Evolutionary conservation across 2,113 vertebrate species (phyloP).

Genomic region (Larimichthys crocea): DNA sequence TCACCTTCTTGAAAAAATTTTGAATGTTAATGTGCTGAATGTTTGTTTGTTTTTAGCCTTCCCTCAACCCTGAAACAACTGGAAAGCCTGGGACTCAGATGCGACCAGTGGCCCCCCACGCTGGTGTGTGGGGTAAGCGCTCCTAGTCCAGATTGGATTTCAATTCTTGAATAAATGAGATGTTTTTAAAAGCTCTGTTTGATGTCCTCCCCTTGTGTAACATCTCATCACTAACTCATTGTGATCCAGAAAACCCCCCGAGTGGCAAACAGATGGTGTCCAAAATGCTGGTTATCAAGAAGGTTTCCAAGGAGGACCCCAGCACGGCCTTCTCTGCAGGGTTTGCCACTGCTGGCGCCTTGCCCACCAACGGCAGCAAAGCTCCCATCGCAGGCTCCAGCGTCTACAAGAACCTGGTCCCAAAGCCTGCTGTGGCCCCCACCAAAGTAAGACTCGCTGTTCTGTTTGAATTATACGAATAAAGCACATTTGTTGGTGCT

Average conservation of each 20-base stretch:
- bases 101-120: slow-evolving; percentile 93
- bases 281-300: slow-evolving; percentile 99
- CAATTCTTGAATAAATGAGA: not conserved
- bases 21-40: too few species aligned
- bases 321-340: slow-evolving; percentile 95
- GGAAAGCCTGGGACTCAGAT: slow-evolving; percentile 92
- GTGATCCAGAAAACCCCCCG: slow-evolving; percentile 93
- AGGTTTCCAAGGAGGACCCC: slow-evolving; percentile 98
- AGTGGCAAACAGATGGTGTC: slow-evolving; percentile 97
- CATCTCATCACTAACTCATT: not conserved
- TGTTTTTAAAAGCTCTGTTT: not conserved
- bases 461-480: not conserved
- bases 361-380: slow-evolving; percentile 94
- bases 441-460: slow-evolving; percentile 87
- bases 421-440: slow-evolving; percentile 94
- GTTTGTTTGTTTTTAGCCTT: slow-evolving; percentile 85
- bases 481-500: not conserved
- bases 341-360: slow-evolving; percentile 91
- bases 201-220: not conserved
- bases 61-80: slow-evolving; percentile 97
- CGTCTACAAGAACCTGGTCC: slow-evolving; percentile 98
- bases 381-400: slow-evolving; percentile 92
- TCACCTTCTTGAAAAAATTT: too few species aligned
- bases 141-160: not conserved
- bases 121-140: slow-evolving; percentile 98